Evolutionary conservation across 2,113 vertebrate species (phyloP).

Genomic region (Periophthalmus modestus): DNA sequence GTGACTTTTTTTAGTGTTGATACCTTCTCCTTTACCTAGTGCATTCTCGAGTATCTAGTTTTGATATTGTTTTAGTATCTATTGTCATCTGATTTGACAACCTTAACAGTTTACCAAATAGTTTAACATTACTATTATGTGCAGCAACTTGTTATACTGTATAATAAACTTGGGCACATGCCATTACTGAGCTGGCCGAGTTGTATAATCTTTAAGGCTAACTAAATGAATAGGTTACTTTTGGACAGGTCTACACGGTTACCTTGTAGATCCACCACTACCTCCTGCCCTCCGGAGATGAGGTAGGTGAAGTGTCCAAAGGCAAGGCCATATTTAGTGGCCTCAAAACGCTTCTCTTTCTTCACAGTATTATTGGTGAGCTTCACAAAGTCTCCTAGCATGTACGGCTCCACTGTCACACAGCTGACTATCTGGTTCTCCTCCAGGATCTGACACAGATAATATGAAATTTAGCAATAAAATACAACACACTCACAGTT

Average conservation of each 20-base stretch:
- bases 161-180: no score
- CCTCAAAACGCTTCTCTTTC: slow-evolving; percentile 77
- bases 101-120: no score
- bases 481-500: neutral
- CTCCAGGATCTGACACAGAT: slow-evolving; percentile 80
- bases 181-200: no score
- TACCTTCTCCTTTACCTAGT: no score
- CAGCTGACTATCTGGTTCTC: slow-evolving; percentile 82
- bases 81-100: no score
- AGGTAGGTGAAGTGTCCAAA: slow-evolving; percentile 91
- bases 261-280: slow-evolving; percentile 97
- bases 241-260: neutral
- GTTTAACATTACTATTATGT: no score
- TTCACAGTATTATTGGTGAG: slow-evolving; percentile 88
- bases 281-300: slow-evolving; percentile 80
- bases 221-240: neutral
- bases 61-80: no score
- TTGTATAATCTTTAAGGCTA: neutral
- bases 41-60: no score
- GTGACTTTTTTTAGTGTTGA: no score
- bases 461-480: neutral
- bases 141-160: no score
- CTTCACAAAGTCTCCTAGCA: slow-evolving; percentile 90
- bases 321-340: slow-evolving; percentile 88
- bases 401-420: slow-evolving; percentile 90